These are phyloP conservation scores for Cotesia typhae DNA, from an alignment of 1,140 invertebrate species.

Conservation along the genomic window DNA sequence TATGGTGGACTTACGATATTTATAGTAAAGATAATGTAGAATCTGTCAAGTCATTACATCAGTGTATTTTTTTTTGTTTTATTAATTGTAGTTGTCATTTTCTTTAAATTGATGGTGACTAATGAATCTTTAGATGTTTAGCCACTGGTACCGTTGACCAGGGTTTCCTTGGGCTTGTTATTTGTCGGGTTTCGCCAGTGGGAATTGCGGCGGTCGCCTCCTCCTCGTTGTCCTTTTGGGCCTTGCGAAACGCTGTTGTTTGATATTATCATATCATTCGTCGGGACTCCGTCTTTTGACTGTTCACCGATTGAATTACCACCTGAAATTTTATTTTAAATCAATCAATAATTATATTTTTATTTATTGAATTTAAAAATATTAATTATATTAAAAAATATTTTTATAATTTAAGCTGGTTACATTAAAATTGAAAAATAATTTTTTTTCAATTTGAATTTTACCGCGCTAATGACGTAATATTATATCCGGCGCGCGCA, in stretches of 20 bases:
- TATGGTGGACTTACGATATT: background rate
- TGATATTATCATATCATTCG: slow-evolving; percentile 55
- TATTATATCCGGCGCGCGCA: too few relatives aligned
- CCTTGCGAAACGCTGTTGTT: slow-evolving; percentile 55
- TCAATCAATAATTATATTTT: background rate
- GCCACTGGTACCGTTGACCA: slow-evolving; percentile 71
- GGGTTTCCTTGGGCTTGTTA: slow-evolving; percentile 69
- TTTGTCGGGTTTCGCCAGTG: slow-evolving; percentile 62
- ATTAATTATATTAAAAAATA: too few relatives aligned
- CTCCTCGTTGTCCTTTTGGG: slow-evolving; percentile 51
- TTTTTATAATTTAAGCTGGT: too few relatives aligned
- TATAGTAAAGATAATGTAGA: background rate
- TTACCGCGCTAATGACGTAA: too few relatives aligned
- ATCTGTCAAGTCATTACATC: too few relatives aligned
- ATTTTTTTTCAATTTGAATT: too few relatives aligned
- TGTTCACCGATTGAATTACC: slow-evolving; percentile 60
- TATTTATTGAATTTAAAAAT: too few relatives aligned
- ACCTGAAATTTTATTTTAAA: slow-evolving; percentile 47
- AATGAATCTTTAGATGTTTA: slow-evolving; percentile 45
- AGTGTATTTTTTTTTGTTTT: background rate
- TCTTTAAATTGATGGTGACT: background rate
- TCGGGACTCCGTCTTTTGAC: slow-evolving; percentile 57
- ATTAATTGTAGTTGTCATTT: background rate
- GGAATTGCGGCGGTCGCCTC: slow-evolving; percentile 60
- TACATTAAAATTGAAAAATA: too few relatives aligned